Percentiles rank a stretch among this genome's conserved stretches.
These are phyloP conservation scores for Antennarius striatus DNA, from an alignment of 2,113 vertebrate species.

Conservation along the genomic window DNA sequence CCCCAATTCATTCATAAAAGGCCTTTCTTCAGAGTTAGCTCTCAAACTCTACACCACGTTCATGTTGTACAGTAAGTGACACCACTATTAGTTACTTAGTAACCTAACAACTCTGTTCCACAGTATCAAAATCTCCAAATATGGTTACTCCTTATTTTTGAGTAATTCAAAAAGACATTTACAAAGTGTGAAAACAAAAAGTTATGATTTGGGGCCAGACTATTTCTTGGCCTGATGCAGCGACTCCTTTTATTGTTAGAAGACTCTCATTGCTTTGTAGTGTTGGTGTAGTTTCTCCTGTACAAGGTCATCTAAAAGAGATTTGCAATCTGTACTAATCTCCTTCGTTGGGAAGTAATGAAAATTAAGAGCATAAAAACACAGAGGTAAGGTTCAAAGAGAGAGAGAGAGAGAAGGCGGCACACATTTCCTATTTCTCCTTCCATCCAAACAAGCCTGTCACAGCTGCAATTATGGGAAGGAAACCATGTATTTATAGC, in stretches of 20 bases:
- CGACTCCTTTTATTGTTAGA: no score
- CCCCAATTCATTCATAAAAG: not conserved
- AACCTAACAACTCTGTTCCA: no score
- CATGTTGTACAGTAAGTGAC: no score
- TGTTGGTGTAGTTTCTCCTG: constrained; percentile 5
- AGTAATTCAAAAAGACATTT: no score
- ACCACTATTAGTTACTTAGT: not conserved
- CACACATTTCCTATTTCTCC: constrained; percentile 57
- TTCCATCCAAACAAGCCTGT: constrained; percentile 72
- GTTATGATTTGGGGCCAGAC: no score
- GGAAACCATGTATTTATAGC: constrained; percentile 81
- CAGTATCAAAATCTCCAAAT: no score
- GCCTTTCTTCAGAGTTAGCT: not conserved
- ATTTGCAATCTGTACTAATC: not conserved
- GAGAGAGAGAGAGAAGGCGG: constrained; percentile 12
- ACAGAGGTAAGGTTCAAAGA: constrained; percentile 15
- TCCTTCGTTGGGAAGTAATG: constrained; percentile 47
- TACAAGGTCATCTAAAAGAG: constrained; percentile 27
- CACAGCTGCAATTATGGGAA: constrained; percentile 76
- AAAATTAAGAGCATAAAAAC: no score
- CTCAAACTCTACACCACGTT: no score
- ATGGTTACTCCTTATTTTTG: no score
- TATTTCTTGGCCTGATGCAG: no score
- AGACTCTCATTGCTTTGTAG: not conserved
- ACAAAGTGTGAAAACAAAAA: no score